Evolutionary conservation across 2,888 invertebrate genomes (phyloP), one percentile per base, ranked within the genome.

Genomic region (Drosophila flavopinicola): DNA sequence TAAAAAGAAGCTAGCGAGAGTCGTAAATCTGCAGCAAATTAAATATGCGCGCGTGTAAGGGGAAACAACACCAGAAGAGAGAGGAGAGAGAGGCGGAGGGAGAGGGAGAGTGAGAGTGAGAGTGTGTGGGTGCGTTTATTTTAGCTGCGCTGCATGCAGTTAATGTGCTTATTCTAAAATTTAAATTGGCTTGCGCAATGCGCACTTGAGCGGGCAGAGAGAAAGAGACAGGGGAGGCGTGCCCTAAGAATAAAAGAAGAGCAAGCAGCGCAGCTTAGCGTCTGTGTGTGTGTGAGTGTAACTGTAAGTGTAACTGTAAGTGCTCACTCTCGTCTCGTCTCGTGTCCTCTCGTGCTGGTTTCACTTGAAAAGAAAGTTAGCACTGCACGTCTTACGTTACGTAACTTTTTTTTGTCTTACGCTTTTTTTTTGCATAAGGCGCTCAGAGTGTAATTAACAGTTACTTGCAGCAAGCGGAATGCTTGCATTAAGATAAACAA

Each of bases 111-210:
- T 13, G 37, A 6, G 25, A 9, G 29, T 11, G 27, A 9, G 42
- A 6, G 39, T 1, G 52, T 5, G 58, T 10, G 61, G 6, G 48
- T 44, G 52, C 32, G 61, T 66, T 65, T 67, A 20, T 20, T 20
- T 20, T 20, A 52, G 65, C 58, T 47, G 70, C 76, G 64, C 60
- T 68, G 75, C 69, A 68, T 83, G 85, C 78, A 84, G 84, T 82
- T 87, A 87, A 85, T 85, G 75, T 87, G 86, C 84, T 86, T 86
- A 84, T 86, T 86, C 87, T 84, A 79, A 85, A 87, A 87, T 86
- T 86, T 87, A 85, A 86, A 86, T 86, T 86, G 86, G 82, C 86
- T 86, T 77, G 78, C 79, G 84, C 78, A 83, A 57, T 82, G 83
- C 77, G 73, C 70, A 72, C 78, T 67, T 75, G 57, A 69, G 66